Base-by-base conservation (phyloP, 2,797 vertebrate species). In the Melanogrammus aeglefinus region DNA sequence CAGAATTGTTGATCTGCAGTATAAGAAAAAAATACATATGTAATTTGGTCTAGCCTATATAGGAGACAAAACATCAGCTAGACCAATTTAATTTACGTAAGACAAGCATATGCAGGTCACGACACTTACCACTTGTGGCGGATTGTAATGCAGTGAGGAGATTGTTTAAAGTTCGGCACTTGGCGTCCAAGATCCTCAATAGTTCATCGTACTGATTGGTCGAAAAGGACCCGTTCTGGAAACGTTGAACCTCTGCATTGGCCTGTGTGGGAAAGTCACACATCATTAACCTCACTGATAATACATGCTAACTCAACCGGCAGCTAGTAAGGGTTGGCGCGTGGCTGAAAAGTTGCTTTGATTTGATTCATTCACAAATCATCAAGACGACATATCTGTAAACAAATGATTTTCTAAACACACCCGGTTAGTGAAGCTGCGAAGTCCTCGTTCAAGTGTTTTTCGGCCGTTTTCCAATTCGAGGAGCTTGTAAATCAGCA, bases 191-290 rank as follows among this genome's bases (percentile, higher is more conserved):
- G 74, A 77, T 72, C 13, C 75, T 76, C 31, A 71, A 3, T 0
- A 93, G 76, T 18, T 88, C 83, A 29, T 7, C 74, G 76, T 89
- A 86, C 18, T 29, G 36, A 75, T 4, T 33, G 0, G 72, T 21
- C 72, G 83, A 77, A 71, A 78, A 73, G 51, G 89, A 38, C 18
- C 86, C 82, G 63, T 76, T 77, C 70, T 91, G 41, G 83, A 92
- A 88, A 75, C 27, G 7, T 5, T 88, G 82, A 35, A 92, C 89
- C 0, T 91, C 91, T 80, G 88, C 76, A 38, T 86, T 92, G 36
- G 82, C 88, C 92, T 94, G 77, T 16, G 18, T 7, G 14, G 38
- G 44, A 29, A 66, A 39, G 66, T 36, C 29, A 21, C 9, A 18
- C 18, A 63, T 29, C 9, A 6, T 51, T 16, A 57, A 47, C 29